Base-by-base conservation (phyloP, 2,888 invertebrate species). In the Homarus gammarus region DNA sequence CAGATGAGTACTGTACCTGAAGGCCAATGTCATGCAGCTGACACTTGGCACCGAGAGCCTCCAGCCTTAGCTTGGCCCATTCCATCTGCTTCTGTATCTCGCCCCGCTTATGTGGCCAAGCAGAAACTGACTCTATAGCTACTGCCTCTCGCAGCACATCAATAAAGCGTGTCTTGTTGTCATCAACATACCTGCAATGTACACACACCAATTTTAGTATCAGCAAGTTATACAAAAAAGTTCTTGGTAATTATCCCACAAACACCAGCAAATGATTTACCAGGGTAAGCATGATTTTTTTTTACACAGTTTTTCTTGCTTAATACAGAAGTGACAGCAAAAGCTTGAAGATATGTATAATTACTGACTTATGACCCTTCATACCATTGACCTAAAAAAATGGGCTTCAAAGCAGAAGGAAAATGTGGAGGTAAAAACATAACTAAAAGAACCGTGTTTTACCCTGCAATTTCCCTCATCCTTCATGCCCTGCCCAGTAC, bases 91-190 rank as follows among this genome's bases (percentile, higher is more conserved):
- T 96, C 27, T 96, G 94, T 92, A 98, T 96, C 92, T 99, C 98
- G 27, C 94, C 94, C 75, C 99, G 95, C 92, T 96, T 95, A 90
- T 97, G 96, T 3, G 97, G 96, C 96, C 97, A 98, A 93, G 97
- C 96, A 38, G 99, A 99, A n/a, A 99, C 98, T 6, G 98, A 98
- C 93, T 97, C 96, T 93, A 99, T 99, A 2, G 97, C 97, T 40
- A 99, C 98, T 0, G 97, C 97, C 93, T 98, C 97, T 86, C 95
- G 95, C 88, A 99, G 95, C 91, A 96, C 95, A 78, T 96, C 94
- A 91, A 99, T 97, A 93, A 97, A 99, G 84, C 95, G 95, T 2
- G 94, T 93, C 93, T 96, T 96, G 93, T 98, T 96, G 78, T 95
- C 94, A 93, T 99, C 98, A 90, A 99, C 96, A 93, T 96, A 95